These are phyloP conservation scores for Bungarus multicinctus DNA, from an alignment of 2,113 vertebrate species.

Conservation along the genomic window DNA sequence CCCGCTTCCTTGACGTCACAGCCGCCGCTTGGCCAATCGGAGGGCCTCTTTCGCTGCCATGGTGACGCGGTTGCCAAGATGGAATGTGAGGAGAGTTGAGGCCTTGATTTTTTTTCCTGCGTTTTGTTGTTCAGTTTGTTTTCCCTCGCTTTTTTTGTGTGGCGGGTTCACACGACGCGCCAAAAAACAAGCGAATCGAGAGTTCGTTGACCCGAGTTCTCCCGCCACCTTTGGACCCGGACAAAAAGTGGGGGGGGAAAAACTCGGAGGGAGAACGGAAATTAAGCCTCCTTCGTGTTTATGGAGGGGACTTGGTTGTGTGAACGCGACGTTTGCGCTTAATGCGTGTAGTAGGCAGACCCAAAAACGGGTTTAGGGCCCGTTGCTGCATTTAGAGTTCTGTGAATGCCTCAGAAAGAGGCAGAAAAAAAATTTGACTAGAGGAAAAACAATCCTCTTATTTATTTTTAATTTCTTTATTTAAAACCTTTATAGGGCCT, in stretches of 20 bases:
- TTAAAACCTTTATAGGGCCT: too few species aligned
- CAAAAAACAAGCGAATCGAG: neutral
- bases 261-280: neutral
- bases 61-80: neutral
- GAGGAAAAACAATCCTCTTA: neutral
- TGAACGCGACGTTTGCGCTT: neutral
- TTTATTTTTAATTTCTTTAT: too few species aligned
- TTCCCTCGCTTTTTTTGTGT: neutral
- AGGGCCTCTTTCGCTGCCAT: neutral
- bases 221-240: neutral
- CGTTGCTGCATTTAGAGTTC: neutral
- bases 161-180: neutral
- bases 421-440: neutral
- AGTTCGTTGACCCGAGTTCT: neutral
- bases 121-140: too few species aligned
- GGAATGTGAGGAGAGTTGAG: neutral
- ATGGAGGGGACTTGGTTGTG: neutral
- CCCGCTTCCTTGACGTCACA: too few species aligned
- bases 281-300: neutral
- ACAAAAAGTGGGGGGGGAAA: neutral
- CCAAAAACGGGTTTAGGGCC: neutral
- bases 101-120: neutral
- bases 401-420: neutral
- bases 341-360: neutral
- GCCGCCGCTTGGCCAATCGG: too few species aligned